These are phyloP conservation scores for Chlorodrepanis virens DNA, from an alignment of 2,113 vertebrate genomes.

Conservation along the genomic window DNA sequence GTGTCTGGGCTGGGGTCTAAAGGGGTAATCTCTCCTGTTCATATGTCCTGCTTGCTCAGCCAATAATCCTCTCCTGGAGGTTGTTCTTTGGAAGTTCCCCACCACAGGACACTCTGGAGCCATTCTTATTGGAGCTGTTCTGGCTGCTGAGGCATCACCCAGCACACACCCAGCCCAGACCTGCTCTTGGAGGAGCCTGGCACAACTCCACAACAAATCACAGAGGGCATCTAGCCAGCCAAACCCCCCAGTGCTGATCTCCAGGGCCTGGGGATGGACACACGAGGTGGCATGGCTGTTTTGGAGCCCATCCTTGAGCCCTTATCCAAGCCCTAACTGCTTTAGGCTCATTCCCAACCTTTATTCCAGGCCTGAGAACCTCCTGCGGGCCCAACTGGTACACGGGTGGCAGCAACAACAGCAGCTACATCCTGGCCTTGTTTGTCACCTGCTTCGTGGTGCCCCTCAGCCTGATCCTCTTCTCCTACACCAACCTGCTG, in stretches of 20 bases:
- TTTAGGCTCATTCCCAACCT: not conserved
- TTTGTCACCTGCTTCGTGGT: slow-evolving; percentile 66
- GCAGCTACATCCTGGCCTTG: slow-evolving; percentile 65
- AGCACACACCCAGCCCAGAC: not conserved
- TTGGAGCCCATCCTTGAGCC: not conserved
- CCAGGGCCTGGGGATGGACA: not conserved
- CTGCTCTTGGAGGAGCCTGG: too few relatives aligned
- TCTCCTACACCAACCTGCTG: slow-evolving; percentile 69
- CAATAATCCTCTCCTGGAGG: not conserved
- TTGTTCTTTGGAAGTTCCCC: not conserved
- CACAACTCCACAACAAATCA: fast-evolving
- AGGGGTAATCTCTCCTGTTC: not conserved
- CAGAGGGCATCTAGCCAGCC: not conserved
- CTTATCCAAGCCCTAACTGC: fast-evolving
- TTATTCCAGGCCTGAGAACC: slow-evolving; percentile 59
- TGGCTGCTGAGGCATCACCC: not conserved
- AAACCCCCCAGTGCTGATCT: fast-evolving
- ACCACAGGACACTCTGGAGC: not conserved
- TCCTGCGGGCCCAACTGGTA: slow-evolving; percentile 73
- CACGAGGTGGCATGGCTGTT: fast-evolving
- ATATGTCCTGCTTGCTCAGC: not conserved
- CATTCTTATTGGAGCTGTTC: not conserved
- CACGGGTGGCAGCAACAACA: slow-evolving; percentile 57
- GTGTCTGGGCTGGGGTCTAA: not conserved
- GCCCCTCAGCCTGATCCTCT: slow-evolving; percentile 68